Evolutionary conservation across 2,797 vertebrate species (phyloP).

Genomic region (Pseudomugil gertrudae): DNA sequence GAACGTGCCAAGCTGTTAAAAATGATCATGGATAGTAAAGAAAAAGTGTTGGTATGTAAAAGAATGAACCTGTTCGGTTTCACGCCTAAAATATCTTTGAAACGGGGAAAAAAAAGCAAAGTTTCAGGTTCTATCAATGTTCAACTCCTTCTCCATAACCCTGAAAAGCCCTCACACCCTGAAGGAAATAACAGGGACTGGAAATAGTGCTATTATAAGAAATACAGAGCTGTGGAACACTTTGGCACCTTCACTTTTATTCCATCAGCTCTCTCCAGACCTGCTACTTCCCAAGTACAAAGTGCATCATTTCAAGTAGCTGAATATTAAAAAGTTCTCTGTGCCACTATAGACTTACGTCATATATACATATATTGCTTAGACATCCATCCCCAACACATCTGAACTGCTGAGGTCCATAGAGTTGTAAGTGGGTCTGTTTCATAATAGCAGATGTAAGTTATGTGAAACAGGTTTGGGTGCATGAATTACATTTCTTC

Average conservation of each 20-base stretch:
- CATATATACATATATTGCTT: slow-evolving; percentile 9
- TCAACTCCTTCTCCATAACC: not conserved
- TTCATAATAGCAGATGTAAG: not conserved
- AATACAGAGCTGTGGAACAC: slow-evolving; percentile 5
- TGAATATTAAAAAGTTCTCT: not conserved
- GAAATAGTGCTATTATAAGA: slow-evolving; percentile 2
- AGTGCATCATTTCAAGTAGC: not conserved
- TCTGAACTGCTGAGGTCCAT: slow-evolving; percentile 15
- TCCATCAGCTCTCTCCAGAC: not conserved
- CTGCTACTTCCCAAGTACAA: slow-evolving; percentile 3
- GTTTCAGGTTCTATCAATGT: not conserved
- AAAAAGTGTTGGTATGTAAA: not conserved
- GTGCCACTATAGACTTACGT: not conserved
- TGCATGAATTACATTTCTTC: not conserved
- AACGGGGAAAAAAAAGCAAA: slow-evolving; percentile 1
- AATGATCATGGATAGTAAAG: slow-evolving; percentile 16
- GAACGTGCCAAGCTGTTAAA: not conserved
- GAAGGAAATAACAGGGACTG: not conserved
- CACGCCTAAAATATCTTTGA: slow-evolving; percentile 17
- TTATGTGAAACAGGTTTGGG: not conserved
- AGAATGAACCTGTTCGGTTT: not conserved
- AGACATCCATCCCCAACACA: slow-evolving; percentile 10
- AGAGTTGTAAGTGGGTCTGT: not conserved
- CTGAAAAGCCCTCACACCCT: not conserved
- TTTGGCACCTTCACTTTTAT: slow-evolving; percentile 4